Evolutionary conservation across 1,140 invertebrate genomes (phyloP), one percentile per base, ranked within the genome.

Genomic region (Brachionus koreanus): DNA sequence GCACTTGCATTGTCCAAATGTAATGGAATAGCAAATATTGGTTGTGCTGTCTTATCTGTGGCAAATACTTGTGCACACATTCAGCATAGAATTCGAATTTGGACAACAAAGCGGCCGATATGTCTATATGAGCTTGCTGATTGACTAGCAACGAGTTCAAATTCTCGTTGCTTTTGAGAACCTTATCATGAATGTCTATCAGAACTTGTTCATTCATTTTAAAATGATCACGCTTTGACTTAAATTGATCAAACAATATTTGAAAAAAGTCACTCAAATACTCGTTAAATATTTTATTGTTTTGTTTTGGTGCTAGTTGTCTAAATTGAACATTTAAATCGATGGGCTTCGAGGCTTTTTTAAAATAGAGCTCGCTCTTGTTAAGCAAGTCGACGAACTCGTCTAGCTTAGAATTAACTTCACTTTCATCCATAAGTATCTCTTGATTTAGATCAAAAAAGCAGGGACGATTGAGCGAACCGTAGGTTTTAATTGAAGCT

Each of bases 21-120:
- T 79, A 79, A n/a, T 79, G 76, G 37, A 79, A 79, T 0, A 79
- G 39, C 37, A 79, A 65, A 23, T 61, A 79, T 29, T 79, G 76
- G 35, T 79, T 57, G 35, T 79, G 33, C 19, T 79, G 76, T 61
- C 76, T 57, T 3, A 79, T 79, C 23, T 79, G 76, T 29, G 76
- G 76, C 49, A 79, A 65, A 65, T 79, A 79, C 13, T 79, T 79
- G 33, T 79, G 76, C 33, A 79, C 76, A 79, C 76, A 61, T n/a
- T 79, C 76, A 16, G 76, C 76, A 61, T 79, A 79, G 19, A 61
- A 42, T 42, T 79, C 76, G n/a, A 79, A 79, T 29, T 79, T 79
- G 37, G 49, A 79, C 49, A 79, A 61, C 23, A 74, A 46, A 12
- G 69, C 69, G 5, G 69, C n/a, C n/a, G 69, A 74, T 46, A 74